Evolutionary conservation across 2,113 vertebrate genomes (phyloP), one percentile per base, ranked within the genome.

Genomic region (Varanus salvator): DNA sequence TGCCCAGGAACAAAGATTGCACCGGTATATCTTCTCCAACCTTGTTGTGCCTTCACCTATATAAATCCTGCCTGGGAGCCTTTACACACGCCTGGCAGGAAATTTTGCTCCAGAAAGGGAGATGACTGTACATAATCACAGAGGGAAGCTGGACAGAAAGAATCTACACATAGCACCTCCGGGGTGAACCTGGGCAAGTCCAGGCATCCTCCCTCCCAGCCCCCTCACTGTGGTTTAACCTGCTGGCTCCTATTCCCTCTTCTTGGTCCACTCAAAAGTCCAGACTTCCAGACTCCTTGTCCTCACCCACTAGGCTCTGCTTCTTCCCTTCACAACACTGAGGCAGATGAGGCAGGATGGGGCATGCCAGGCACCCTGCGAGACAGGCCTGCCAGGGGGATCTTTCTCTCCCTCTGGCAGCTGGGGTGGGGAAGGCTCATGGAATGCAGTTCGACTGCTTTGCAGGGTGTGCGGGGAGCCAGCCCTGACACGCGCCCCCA

Each of bases 401-500:
- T 87, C 77, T 87, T 89, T 12, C 75, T 60, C 38, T 77, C 88
- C 88, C 82, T 85, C 60, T 0, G 74, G 88, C 60, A 7, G 21
- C 54, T 44, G 17, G 88, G 82, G 88, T 68, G 75, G 74, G 48
- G 88, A 77, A 85, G 50, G 75, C 48, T 48, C 44, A 6, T 44
- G 88, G 88, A 89, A 89, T 89, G 88, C n/a, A 4, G 88, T 60
- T 68, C 1, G 1, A 78, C 88, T 38, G 74, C 88, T 80, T 85
- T 19, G 12, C 48, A 38, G 88, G 82, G 88, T 34, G 88, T 78
- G 88, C 44, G 48, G 71, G 74, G 15, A 84, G 60, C 88, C 48
- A 54, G 88, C 88, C 74, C 82, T 85, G 88, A 89, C 88, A 89
- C 88, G 88, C 88, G 88, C 82, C 74, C 74, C 69, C 82, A 89